Percentiles rank a stretch among this genome's conserved stretches.
phyloP scores from a whole-genome alignment of 1,140 invertebrate species.

The Euura saliciscinereae region DNA sequence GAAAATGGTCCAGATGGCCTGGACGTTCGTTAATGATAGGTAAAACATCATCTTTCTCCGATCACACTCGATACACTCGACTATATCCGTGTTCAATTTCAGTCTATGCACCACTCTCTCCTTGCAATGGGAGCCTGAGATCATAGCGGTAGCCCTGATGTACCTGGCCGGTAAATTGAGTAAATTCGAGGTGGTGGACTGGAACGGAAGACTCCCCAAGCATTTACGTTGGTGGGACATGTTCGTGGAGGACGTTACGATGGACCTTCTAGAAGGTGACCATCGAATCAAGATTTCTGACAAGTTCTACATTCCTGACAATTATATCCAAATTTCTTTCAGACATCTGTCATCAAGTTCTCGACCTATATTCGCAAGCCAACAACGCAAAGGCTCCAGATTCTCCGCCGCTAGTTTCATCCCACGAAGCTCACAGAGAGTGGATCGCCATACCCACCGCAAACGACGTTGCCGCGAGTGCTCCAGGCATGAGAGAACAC shows the following conservation, averaged over 20 bases:
- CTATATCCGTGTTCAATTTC: slow-evolving; percentile 33
- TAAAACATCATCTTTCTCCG: slow-evolving; percentile 42
- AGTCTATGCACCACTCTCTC: slow-evolving; percentile 95
- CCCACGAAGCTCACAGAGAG: slow-evolving; percentile 50
- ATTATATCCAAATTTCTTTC: slow-evolving; percentile 43
- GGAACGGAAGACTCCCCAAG: slow-evolving; percentile 81
- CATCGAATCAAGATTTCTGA: slow-evolving; percentile 18
- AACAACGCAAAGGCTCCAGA: slow-evolving; percentile 64
- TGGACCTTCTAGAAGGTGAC: slow-evolving; percentile 87
- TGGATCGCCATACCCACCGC: slow-evolving; percentile 37
- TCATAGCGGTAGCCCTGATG: slow-evolving; percentile 97
- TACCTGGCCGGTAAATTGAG: slow-evolving; percentile 95
- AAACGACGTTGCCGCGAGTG: slow-evolving; percentile 45
- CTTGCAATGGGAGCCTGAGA: slow-evolving; percentile 98
- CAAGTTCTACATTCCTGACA: slow-evolving; percentile 17
- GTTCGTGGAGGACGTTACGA: slow-evolving; percentile 95
- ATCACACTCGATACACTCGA: neutral
- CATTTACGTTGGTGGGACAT: slow-evolving; percentile 97
- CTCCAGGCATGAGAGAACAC: slow-evolving; percentile 41
- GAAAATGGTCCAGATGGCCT: slow-evolving; percentile 99
- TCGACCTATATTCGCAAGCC: slow-evolving; percentile 84
- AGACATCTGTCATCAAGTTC: slow-evolving; percentile 97
- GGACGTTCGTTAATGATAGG: slow-evolving; percentile 99
- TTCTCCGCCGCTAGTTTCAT: slow-evolving; percentile 65
- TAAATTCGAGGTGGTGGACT: slow-evolving; percentile 94